These are phyloP conservation scores for Picathartes gymnocephalus DNA, from an alignment of 2,113 vertebrate genomes.

Conservation along the genomic window DNA sequence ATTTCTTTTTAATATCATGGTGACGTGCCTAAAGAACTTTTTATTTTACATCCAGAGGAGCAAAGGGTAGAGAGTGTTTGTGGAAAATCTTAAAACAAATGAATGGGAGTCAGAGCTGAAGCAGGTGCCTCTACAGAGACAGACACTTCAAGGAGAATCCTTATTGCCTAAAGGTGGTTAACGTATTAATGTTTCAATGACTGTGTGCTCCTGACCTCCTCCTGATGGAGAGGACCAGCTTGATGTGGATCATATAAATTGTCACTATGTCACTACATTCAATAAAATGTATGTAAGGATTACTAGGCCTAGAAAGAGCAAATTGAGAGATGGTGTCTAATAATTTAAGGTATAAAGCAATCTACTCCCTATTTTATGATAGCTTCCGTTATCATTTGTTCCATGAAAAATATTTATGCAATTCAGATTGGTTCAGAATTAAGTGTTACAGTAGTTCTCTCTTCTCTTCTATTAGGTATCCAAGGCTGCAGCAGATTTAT, in stretches of 20 bases:
- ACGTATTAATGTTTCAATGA: background rate
- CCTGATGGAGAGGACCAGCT: background rate
- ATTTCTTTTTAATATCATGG: background rate
- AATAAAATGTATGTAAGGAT: background rate
- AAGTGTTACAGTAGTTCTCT: background rate
- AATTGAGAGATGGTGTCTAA: background rate
- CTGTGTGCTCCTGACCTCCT: background rate
- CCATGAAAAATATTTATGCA: background rate
- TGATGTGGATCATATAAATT: background rate
- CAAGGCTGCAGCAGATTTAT: conserved; percentile 94
- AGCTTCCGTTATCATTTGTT: background rate
- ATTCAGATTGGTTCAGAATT: background rate
- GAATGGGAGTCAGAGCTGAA: background rate
- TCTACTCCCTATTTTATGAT: background rate
- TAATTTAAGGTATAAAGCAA: background rate
- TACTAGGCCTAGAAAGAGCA: background rate
- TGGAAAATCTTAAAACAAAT: background rate
- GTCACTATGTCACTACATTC: background rate
- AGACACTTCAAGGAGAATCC: background rate
- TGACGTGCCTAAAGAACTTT: background rate
- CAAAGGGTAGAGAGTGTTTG: background rate
- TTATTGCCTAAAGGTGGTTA: background rate
- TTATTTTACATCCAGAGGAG: background rate
- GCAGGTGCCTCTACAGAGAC: background rate
- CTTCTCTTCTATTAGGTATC: conserved; percentile 81